These are phyloP conservation scores for Aurelia coerulea DNA, from an alignment of 30 jellyfish, hydroid and myxozoan genomes.

Conservation along the genomic window DNA sequence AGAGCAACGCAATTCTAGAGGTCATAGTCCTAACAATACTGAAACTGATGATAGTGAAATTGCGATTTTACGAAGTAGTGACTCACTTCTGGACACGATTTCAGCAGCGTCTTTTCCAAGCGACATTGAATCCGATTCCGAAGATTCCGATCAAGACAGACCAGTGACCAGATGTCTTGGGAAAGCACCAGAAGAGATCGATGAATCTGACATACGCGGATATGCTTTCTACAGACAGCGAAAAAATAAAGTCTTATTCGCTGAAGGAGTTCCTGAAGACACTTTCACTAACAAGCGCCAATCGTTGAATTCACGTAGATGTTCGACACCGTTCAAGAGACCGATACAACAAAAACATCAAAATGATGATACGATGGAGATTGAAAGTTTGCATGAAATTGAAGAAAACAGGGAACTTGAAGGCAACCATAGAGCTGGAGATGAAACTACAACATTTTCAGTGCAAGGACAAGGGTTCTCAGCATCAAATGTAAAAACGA, in stretches of 20 bases:
- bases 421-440: too few relatives aligned
- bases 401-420: neutral
- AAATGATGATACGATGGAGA: neutral
- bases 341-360: neutral
- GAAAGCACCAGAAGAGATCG: neutral
- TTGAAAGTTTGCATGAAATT: neutral
- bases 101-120: neutral
- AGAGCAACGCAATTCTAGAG: neutral
- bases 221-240: neutral
- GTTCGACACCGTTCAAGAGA: conserved; percentile 14
- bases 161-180: conserved; percentile 6
- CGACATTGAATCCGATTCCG: neutral
- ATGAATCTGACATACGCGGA: neutral
- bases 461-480: too few relatives aligned
- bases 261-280: neutral
- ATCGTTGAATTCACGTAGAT: neutral
- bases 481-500: neutral
- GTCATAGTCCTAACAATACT: neutral
- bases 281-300: neutral
- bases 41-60: neutral
- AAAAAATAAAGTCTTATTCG: neutral
- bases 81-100: conserved; percentile 5
- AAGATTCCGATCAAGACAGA: neutral
- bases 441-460: too few relatives aligned
- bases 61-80: neutral